Conservation (phyloP, 2,113 vertebrate genomes). For the Phyllostomus discolor region DNA sequence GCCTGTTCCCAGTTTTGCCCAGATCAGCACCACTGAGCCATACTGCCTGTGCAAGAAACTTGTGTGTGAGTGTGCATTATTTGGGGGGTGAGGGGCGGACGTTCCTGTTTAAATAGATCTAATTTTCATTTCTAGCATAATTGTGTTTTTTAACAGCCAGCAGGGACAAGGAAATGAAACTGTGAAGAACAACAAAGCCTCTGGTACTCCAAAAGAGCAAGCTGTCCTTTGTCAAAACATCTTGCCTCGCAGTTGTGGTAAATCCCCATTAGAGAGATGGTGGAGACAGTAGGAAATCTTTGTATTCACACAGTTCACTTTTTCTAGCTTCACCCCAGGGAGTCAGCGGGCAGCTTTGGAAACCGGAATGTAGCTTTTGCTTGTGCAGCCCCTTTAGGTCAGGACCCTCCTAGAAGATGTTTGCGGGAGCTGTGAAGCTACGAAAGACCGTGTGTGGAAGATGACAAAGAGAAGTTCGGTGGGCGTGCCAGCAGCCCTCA, state of each 20-base stretch:
- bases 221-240: background rate
- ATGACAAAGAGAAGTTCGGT: background rate
- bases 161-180: conserved; percentile 21
- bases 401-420: background rate
- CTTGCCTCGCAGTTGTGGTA: background rate
- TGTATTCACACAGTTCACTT: background rate
- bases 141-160: background rate
- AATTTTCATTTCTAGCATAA: background rate
- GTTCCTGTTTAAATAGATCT: background rate
- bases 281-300: background rate
- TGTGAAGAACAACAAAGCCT: background rate
- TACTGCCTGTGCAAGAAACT: background rate
- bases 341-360: background rate
- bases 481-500: background rate
- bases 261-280: background rate
- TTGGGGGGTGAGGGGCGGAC: rapidly evolving
- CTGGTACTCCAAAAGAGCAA: background rate
- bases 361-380: background rate
- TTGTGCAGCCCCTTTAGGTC: background rate
- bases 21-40: too few species aligned
- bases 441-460: background rate
- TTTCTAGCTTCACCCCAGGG: background rate
- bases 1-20: background rate
- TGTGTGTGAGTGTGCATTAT: rapidly evolving
- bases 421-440: background rate